Evolutionary conservation across 2,888 invertebrate genomes (phyloP), one percentile per base, ranked within the genome.

Genomic region (Nephrocerus scutellatus): DNA sequence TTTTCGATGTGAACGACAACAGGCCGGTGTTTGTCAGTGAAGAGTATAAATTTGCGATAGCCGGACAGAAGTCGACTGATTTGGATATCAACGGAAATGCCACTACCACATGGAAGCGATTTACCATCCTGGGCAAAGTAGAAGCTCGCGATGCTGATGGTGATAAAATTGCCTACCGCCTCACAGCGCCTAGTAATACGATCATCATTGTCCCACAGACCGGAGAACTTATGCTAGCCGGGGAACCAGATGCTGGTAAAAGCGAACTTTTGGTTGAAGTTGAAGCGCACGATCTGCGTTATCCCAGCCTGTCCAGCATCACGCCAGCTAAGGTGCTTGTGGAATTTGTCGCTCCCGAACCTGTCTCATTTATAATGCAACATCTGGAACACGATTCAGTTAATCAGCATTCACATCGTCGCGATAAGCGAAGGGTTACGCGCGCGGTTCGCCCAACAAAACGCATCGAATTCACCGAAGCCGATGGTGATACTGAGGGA

Each of bases 381-480:
- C 70, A 77, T 46, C 59, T 74, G 45, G 68, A 70, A 39, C 64
- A 71, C 52, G 69, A 76, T 63, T 56, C 56, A 36, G 41, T 62
- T 24, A 68, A 66, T 37, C 61, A 60, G 6, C 68, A 71, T 53
- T 66, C 74, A 36, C 79, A 82, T 65, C 76, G 74, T 55, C 75
- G 84, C 32, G 77, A 77, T 45, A 85, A 86, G 62, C 74, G 87
- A 29, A 75, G 87, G 35, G 86, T 89, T 3, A 90, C 90, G 20
- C 77, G 90, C 36, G 90, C 90, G 5, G 89, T 92, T n/a, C 74
- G 92, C 36, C 91, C 91, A n/a, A 91, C 91, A 3, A 91, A 91
- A 71, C 79, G 89, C 50, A 86, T 89, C 49, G 91, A 91, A 59
- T 91, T 90, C 62, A 84, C 87, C 2, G 91, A 92, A 68, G 82